phyloP scores from a whole-genome alignment of 2,888 invertebrate species.

The Malachius bipustulatus region DNA sequence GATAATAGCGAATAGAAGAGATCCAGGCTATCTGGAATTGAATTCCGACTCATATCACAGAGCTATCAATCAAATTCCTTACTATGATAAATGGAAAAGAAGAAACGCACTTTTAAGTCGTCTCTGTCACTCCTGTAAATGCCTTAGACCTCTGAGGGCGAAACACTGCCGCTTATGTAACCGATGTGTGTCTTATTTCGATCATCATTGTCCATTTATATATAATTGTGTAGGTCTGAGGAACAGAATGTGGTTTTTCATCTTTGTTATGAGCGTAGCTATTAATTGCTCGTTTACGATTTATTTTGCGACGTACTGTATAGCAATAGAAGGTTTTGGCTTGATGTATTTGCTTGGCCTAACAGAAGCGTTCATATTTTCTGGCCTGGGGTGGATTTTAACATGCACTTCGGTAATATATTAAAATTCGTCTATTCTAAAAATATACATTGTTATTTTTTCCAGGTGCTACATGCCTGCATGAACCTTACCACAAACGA shows the following conservation, averaged over 20 bases:
- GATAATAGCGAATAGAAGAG: constrained; percentile 76
- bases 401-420: constrained; percentile 81
- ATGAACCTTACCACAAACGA: constrained; percentile 92
- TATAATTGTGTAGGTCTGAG: constrained; percentile 88
- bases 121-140: constrained; percentile 80
- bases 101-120: constrained; percentile 68
- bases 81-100: constrained; percentile 87
- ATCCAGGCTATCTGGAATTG: constrained; percentile 81
- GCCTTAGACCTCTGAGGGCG: constrained; percentile 73
- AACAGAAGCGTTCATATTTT: constrained; percentile 72
- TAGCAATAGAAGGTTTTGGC: constrained; percentile 75
- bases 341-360: constrained; percentile 73
- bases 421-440: too few relatives aligned
- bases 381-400: constrained; percentile 75
- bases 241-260: constrained; percentile 88
- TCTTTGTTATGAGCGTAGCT: constrained; percentile 78
- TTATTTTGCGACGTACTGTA: constrained; percentile 77
- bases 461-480: constrained; percentile 77
- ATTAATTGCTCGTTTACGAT: constrained; percentile 80
- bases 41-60: constrained; percentile 84
- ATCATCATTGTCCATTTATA: constrained; percentile 92
- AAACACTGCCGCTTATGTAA: constrained; percentile 90
- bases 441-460: constrained; percentile 17
- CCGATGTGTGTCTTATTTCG: constrained; percentile 66
- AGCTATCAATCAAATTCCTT: constrained; percentile 84